Base-by-base conservation (phyloP, 2,113 vertebrate species). In the Aegypius monachus region DNA sequence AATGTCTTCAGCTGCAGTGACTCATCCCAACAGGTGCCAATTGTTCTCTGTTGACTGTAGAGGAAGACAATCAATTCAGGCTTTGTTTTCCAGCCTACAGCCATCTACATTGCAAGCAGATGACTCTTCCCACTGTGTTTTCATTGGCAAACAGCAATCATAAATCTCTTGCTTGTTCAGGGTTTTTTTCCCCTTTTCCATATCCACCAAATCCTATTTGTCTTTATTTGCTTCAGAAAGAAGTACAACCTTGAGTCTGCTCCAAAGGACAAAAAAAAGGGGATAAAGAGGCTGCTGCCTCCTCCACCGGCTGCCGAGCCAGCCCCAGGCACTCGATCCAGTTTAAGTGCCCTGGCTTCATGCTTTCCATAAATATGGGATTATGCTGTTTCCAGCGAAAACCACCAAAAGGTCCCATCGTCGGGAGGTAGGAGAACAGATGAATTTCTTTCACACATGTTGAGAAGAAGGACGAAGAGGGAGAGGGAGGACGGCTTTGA, bases 51-150 rank as follows among this genome's bases (percentile, higher is more conserved):
- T 20, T 72, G n/a, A 29, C 88, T 61, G 1, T 0, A 4, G 88
- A 59, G 52, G 70, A 32, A 26, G 56, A 88, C 66, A 20, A 73
- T 90, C 71, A 95, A 96, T 92, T 22, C 79, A 31, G 71, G 86
- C 86, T 97, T 93, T 97, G 93, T 97, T 96, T 92, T 36, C 94
- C 82, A 61, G 78, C 90, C 90, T 74, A 22, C 77, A 86, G 61
- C 43, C 86, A 20, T 7, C 36, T 48, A 53, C 75, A 77, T 85
- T 85, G 65, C 88, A 56, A 79, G 12, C 2, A 36, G 95, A 88
- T 79, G 82, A 77, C 15, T 58, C 93, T 90, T 72, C 82, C 88
- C 27, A 1, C 34, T 86, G 50, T 95, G 88, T 95, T 97, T 96
- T 55, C 23, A 0, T 71, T 91, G 94, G 95, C 91, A 90, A 86